Conservation (phyloP, 2,113 vertebrate genomes). For the Rhinoderma darwinii region DNA sequence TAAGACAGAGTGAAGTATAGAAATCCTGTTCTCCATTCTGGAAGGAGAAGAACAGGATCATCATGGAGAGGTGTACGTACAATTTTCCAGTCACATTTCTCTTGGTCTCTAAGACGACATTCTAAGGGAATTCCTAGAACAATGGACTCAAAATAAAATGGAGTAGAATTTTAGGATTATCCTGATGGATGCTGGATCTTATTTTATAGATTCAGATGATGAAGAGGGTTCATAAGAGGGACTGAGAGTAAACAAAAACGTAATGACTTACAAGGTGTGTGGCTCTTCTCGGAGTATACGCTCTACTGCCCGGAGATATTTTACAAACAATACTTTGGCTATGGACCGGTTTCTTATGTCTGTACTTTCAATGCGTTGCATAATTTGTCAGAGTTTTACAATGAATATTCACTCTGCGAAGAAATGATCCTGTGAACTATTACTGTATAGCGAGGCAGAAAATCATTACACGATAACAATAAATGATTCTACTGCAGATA, state of each 20-base stretch:
- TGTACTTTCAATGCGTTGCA: background rate
- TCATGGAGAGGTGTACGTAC: background rate
- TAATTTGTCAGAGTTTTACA: background rate
- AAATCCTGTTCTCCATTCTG: background rate
- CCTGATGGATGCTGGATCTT: background rate
- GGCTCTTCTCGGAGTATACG: background rate
- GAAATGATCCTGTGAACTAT: background rate
- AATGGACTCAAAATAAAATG: background rate
- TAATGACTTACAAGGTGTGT: background rate
- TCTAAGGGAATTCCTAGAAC: background rate
- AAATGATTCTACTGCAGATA: background rate
- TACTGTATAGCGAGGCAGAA: background rate
- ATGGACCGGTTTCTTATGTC: background rate
- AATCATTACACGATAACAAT: background rate
- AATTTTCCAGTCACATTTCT: background rate
- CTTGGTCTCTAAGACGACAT: background rate
- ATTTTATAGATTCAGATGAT: background rate
- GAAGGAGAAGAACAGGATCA: background rate
- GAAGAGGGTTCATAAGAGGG: background rate
- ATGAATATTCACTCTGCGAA: background rate
- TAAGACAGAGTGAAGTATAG: background rate
- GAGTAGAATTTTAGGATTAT: background rate
- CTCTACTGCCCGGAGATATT: background rate
- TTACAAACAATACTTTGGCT: background rate
- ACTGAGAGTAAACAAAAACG: background rate